Base-by-base conservation (phyloP, 1,140 invertebrate genomes). In the Alviniconcha marisindica region DNA sequence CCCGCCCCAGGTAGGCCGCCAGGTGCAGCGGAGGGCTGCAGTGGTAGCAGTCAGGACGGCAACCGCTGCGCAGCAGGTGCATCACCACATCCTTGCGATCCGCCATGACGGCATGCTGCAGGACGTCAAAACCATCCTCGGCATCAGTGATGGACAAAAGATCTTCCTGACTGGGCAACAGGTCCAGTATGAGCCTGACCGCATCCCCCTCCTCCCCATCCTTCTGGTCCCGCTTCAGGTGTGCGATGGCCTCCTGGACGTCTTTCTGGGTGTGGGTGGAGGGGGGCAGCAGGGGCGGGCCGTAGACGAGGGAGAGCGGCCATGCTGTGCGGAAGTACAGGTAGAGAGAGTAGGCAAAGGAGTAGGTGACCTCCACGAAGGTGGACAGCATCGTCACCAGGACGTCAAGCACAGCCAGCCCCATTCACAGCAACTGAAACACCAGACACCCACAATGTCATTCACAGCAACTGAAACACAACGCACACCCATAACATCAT, bases 11-110 rank as follows among this genome's bases (percentile, higher is more conserved):
- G 77, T 85, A 85, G 15, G 89, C 88, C 15, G 92, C 90, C 28
- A 92, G 74, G 82, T 92, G 91, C 21, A 90, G 85, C 4, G 91
- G 89, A 28, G 87, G 85, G 69, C 89, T 92, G 79, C 91, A 92
- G 24, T 81, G 40, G 40, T 87, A 84, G 38, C 83, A 31, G 44
- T 86, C 40, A 12, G 71, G 56, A 38, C 82, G 78, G 38, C 83
- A 85, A 0, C 83, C 73, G 36, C 87, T 83, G 15, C 73, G 81
- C 14, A 91, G 63, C n/a, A 92, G 76, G 14, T 86, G 36, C 60
- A 81, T 48, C 15, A 91, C 84, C 12, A 89, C 63, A 44, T 87
- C 83, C n/a, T 86, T 88, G 33, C 84, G 38, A 15, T 83, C 79
- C 21, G 80, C 51, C 12, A 90, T 85, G 4, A 91, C 82, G 36